These are phyloP conservation scores for Elachura formosa DNA, from an alignment of 2,113 vertebrate genomes.

Conservation along the genomic window DNA sequence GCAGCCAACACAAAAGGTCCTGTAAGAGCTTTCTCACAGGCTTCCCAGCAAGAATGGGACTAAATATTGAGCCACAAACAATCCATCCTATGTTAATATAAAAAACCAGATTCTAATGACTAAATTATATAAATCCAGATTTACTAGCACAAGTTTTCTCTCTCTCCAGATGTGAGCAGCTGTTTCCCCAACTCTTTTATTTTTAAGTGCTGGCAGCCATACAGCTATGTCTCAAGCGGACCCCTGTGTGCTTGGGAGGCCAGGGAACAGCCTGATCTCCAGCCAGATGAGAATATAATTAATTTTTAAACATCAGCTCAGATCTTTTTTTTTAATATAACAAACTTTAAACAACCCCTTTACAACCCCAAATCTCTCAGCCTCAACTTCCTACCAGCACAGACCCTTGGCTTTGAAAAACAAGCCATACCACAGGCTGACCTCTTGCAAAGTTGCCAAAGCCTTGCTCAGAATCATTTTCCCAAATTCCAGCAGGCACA, in stretches of 20 bases:
- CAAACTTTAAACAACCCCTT: not conserved
- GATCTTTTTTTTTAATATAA: not conserved
- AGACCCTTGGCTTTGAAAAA: not conserved
- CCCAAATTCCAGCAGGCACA: not conserved
- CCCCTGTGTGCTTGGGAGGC: not conserved
- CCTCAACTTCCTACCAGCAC: not conserved
- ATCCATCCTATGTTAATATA: not conserved
- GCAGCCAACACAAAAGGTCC: not conserved
- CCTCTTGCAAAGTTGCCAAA: not conserved
- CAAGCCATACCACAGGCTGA: not conserved
- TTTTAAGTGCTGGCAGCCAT: not conserved
- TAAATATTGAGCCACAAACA: not conserved
- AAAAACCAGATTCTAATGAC: not conserved
- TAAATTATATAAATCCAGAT: not conserved
- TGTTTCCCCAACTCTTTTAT: not conserved
- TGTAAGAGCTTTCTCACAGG: not conserved
- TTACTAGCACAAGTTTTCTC: not conserved
- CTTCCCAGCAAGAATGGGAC: not conserved
- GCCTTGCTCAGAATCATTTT: not conserved
- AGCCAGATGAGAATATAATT: not conserved
- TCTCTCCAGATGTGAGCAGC: conserved; percentile 18
- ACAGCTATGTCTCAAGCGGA: not conserved
- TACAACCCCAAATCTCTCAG: not conserved
- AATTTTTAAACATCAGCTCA: not conserved
- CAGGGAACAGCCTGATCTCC: not conserved